Conservation (phyloP, 2,797 vertebrate genomes). For the Falco cherrug region DNA sequence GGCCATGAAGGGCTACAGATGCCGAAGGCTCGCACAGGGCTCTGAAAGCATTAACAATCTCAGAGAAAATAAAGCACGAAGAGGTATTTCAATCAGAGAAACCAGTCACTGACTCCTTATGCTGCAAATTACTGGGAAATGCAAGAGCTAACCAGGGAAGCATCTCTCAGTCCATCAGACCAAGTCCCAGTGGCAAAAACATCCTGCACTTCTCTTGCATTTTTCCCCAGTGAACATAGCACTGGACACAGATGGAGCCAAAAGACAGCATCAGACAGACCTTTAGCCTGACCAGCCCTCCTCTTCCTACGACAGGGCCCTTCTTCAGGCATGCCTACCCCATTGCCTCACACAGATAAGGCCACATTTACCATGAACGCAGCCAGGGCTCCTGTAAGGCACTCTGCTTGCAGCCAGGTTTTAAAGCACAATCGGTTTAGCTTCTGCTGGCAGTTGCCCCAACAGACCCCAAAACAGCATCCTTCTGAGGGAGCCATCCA, state of each 20-base stretch:
- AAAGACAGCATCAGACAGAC: neutral
- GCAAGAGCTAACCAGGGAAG: accelerated
- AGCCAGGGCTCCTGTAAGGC: neutral
- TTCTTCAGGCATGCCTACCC: neutral
- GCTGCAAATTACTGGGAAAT: neutral
- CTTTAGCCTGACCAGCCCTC: neutral
- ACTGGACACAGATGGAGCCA: neutral
- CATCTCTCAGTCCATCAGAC: accelerated
- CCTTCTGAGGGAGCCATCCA: neutral
- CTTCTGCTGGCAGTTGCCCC: neutral
- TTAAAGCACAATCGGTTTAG: neutral
- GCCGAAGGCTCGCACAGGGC: neutral
- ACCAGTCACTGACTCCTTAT: neutral
- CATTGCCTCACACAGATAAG: accelerated
- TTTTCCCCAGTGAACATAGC: accelerated
- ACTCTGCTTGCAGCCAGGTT: accelerated
- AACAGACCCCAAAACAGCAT: neutral
- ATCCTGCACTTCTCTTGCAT: neutral
- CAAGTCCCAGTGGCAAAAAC: neutral
- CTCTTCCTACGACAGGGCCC: neutral
- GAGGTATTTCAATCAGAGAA: neutral
- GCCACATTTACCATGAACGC: accelerated
- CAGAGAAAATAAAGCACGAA: neutral
- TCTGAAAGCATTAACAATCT: neutral
- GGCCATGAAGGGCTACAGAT: accelerated